phyloP scores from a whole-genome alignment of 2,888 invertebrate genomes.

The Falcaria lacertinaria region DNA sequence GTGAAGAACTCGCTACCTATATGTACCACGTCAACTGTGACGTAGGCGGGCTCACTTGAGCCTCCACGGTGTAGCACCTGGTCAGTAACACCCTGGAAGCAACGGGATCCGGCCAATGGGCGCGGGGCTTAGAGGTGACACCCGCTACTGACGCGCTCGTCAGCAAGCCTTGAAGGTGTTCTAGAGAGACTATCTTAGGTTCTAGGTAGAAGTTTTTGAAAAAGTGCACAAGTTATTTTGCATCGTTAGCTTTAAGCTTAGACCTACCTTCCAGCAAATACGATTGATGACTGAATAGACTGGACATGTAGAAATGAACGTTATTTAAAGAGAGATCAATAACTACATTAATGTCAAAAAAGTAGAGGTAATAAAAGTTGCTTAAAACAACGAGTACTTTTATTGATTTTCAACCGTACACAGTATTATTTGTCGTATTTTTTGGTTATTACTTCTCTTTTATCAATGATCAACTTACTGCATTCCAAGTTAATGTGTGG shows the following conservation, averaged over 20 bases:
- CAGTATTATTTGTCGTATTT: neutral
- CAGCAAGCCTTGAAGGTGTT: neutral
- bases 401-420: neutral
- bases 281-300: neutral
- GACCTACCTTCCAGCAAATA: neutral
- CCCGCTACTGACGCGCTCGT: neutral
- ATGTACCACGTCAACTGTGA: constrained; percentile 83
- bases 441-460: neutral
- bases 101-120: constrained; percentile 7
- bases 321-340: too few relatives aligned
- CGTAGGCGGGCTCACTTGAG: constrained; percentile 66
- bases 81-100: constrained; percentile 10
- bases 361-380: neutral
- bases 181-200: neutral
- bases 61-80: constrained; percentile 47
- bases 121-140: neutral
- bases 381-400: neutral
- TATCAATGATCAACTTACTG: too few relatives aligned
- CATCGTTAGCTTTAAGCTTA: neutral
- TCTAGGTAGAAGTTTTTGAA: too few relatives aligned
- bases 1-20: constrained; percentile 83
- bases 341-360: neutral
- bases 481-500: too few relatives aligned
- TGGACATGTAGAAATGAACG: neutral
- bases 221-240: neutral